Evolutionary conservation across 2,888 invertebrate genomes (phyloP).

Genomic region (Nysson spinosus): DNA sequence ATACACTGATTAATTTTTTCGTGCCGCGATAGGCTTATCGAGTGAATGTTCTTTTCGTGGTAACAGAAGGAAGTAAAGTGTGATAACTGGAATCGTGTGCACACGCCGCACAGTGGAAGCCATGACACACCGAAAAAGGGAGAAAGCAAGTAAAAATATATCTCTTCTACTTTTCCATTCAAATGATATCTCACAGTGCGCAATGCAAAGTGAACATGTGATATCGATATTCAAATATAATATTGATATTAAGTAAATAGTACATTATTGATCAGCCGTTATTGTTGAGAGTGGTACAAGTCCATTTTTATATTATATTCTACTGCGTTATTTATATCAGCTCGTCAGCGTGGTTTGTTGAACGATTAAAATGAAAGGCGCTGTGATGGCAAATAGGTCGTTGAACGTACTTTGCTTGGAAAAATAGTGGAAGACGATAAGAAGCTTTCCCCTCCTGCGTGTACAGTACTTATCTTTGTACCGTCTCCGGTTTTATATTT

Average conservation of each 20-base stretch:
- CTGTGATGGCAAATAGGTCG: background rate
- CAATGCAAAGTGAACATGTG: too few species aligned
- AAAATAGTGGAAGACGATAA: constrained; percentile 6
- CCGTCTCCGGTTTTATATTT: background rate
- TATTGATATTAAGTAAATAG: too few species aligned
- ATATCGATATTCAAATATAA: too few species aligned
- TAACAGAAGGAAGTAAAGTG: constrained; percentile 29
- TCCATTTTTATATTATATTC: too few species aligned
- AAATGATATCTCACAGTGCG: too few species aligned
- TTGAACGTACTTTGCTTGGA: constrained; percentile 2
- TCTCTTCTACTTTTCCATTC: too few species aligned
- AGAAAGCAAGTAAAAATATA: too few species aligned
- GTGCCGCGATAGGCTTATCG: constrained; percentile 27
- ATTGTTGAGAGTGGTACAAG: background rate
- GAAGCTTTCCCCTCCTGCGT: background rate
- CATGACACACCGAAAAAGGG: background rate
- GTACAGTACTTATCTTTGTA: background rate
- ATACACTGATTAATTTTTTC: constrained; percentile 30
- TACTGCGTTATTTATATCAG: too few species aligned
- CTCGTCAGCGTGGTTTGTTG: background rate
- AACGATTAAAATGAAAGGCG: background rate
- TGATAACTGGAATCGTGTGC: constrained; percentile 17
- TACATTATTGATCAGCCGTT: too few species aligned
- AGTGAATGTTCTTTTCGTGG: constrained; percentile 3
- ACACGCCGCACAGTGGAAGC: background rate